phyloP scores from a whole-genome alignment of 2,797 vertebrate genomes.

The Botia almorhae region DNA sequence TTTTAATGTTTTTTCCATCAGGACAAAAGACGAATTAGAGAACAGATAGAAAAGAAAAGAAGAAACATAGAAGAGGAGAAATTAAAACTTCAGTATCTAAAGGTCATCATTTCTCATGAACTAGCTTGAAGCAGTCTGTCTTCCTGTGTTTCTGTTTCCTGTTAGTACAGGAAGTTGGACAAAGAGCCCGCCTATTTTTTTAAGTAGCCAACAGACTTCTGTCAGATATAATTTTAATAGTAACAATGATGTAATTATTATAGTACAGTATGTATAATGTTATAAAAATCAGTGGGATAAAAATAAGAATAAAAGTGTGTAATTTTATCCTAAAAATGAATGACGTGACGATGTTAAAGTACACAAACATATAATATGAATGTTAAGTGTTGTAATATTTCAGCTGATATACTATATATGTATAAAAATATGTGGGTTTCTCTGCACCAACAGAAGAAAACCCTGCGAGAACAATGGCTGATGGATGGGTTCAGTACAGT shows the following conservation, averaged over 20 bases:
- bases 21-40: slow-evolving; percentile 94
- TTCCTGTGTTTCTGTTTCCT: not conserved
- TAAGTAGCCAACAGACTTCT: too few relatives aligned
- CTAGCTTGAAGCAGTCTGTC: not conserved
- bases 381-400: too few relatives aligned
- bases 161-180: not conserved
- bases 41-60: slow-evolving; percentile 91
- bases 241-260: too few relatives aligned
- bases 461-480: slow-evolving; percentile 93
- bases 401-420: not conserved
- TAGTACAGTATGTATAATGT: not conserved
- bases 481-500: slow-evolving; percentile 88
- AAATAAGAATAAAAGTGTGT: too few relatives aligned
- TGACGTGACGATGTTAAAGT: too few relatives aligned
- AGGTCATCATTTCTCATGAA: slow-evolving; percentile 75
- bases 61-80: slow-evolving; percentile 93
- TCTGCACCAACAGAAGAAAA: slow-evolving; percentile 85
- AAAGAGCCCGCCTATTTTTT: too few relatives aligned
- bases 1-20: slow-evolving; percentile 67
- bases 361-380: too few relatives aligned
- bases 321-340: too few relatives aligned
- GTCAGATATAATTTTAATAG: too few relatives aligned
- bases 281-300: not conserved
- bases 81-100: slow-evolving; percentile 92
- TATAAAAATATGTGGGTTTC: too few relatives aligned